A percentile compares a stretch with the other conserved stretches of the same genome.
Conservation (phyloP, 2,113 vertebrate genomes). For the Calyptomena viridis region DNA sequence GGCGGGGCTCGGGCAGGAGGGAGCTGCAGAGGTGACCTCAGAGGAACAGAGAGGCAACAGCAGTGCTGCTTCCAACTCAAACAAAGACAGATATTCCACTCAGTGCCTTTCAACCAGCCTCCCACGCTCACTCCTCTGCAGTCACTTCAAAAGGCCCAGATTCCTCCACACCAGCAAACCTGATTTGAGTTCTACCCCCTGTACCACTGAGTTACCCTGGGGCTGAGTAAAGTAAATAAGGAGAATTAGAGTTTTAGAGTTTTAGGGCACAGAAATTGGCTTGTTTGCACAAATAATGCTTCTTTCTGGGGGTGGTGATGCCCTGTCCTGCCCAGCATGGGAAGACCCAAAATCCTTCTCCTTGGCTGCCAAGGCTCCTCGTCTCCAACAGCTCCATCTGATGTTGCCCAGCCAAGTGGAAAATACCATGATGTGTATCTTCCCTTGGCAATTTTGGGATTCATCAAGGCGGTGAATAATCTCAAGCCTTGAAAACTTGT, state of each 20-base stretch:
- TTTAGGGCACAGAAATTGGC: not conserved
- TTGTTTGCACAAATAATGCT: not conserved
- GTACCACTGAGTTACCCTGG: not conserved
- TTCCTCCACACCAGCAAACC: not conserved
- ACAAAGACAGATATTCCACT: not conserved
- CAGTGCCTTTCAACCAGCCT: not conserved
- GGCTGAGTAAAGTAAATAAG: not conserved
- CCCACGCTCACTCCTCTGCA: not conserved
- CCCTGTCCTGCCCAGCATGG: not conserved
- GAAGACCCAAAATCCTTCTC: not conserved
- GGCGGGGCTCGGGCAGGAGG: not conserved
- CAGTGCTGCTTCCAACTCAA: not conserved
- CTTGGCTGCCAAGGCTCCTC: not conserved
- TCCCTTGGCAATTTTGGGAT: not conserved
- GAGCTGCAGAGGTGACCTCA: not conserved
- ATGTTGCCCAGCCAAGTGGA: not conserved
- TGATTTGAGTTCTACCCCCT: not conserved
- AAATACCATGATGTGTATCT: not conserved
- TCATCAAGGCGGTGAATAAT: not conserved
- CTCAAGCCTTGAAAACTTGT: not conserved
- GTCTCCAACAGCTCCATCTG: not conserved
- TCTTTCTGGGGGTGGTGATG: not conserved
- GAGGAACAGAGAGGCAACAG: not conserved
- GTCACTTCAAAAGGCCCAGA: not conserved
- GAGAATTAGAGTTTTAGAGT: not conserved